Base-by-base conservation (phyloP, 2,888 invertebrate genomes). In the Gasteruption jaculator region DNA sequence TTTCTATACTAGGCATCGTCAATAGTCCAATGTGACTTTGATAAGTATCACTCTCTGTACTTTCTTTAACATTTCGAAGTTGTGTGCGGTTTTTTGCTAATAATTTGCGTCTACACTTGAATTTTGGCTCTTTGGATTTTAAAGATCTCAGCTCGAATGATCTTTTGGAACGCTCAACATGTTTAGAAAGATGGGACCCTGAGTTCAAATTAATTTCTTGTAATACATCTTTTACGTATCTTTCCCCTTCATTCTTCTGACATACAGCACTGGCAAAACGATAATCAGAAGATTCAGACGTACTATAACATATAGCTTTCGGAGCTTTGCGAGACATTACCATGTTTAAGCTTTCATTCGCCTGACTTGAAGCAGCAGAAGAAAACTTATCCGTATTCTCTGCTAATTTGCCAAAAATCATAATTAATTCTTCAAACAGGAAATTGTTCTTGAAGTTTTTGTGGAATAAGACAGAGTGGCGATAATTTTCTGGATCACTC, bases 171-270 rank as follows among this genome's bases (percentile, higher is more conserved):
- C n/a, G n/a, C n/a, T n/a, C n/a, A n/a, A n/a, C n/a, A n/a, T n/a
- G n/a, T n/a, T n/a, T n/a, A n/a, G n/a, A n/a, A n/a, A n/a, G n/a
- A n/a, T n/a, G n/a, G n/a, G n/a, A n/a, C n/a, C n/a, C n/a, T n/a
- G n/a, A n/a, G n/a, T n/a, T n/a, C n/a, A n/a, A n/a, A n/a, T n/a
- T n/a, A n/a, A n/a, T n/a, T n/a, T n/a, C n/a, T n/a, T n/a, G n/a
- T n/a, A n/a, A n/a, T n/a, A n/a, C n/a, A n/a, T n/a, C n/a, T n/a
- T n/a, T n/a, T n/a, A n/a, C n/a, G n/a, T n/a, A n/a, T n/a, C n/a
- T n/a, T n/a, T n/a, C n/a, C n/a, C n/a, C n/a, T n/a, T n/a, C 20
- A 39, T 48, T 49, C 24, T 49, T 48, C 14, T 48, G 46, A n/a
- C 20, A 36, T n/a, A 48, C 38, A 7, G 31, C 39, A 34, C 36